Conservation (phyloP, 2,113 vertebrate species). For the Strigops habroptila region DNA sequence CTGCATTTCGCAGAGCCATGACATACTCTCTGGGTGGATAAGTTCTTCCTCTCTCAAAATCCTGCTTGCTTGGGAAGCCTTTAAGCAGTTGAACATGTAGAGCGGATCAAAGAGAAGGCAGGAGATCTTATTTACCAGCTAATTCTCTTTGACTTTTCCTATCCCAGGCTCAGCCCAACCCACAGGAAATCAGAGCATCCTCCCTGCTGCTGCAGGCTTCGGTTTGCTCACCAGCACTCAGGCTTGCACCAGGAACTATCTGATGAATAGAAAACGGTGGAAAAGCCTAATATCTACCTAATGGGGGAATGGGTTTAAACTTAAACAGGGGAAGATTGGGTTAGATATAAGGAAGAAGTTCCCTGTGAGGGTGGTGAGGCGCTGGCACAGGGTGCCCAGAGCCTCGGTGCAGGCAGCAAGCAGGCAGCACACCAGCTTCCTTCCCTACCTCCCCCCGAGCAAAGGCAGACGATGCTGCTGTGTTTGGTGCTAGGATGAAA, state of each 20-base stretch:
- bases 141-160: conserved; percentile 53
- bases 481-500: not conserved
- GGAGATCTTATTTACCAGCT: conserved; percentile 51
- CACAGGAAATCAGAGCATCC: not conserved
- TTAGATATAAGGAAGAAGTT: not conserved
- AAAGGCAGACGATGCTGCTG: not conserved
- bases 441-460: not conserved
- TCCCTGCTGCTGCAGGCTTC: not conserved
- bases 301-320: not conserved
- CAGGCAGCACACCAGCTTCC: not conserved
- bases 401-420: not conserved
- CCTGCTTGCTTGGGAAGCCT: conserved; percentile 34
- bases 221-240: not conserved
- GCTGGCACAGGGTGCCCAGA: not conserved
- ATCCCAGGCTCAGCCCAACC: not conserved
- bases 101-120: conserved; percentile 39
- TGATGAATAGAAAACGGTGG: not conserved
- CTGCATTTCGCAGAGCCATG: not conserved
- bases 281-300: not conserved
- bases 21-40: not conserved
- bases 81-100: conserved; percentile 25
- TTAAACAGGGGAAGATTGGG: not conserved
- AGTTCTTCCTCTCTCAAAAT: conserved; percentile 15
- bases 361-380: not conserved
- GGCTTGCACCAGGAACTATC: not conserved